A percentile compares a stretch with the other conserved stretches of the same genome.
phyloP scores from a whole-genome alignment of 1,140 invertebrate species.

The Lepidurus couesii region DNA sequence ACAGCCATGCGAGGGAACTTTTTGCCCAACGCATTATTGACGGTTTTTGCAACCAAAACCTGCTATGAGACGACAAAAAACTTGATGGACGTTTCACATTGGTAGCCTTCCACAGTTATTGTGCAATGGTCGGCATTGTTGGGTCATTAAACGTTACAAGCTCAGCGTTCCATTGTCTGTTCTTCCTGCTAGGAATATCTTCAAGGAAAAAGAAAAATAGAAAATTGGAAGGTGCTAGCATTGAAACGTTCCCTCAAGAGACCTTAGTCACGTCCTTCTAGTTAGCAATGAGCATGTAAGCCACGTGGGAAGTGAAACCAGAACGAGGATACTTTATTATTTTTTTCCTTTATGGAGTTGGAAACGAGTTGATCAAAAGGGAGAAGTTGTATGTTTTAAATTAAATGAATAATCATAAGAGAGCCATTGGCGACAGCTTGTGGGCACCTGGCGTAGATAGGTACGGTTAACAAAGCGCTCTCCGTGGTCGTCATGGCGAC shows the following conservation, averaged over 20 bases:
- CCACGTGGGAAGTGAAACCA: not conserved
- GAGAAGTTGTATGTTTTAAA: not conserved
- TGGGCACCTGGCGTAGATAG: not conserved
- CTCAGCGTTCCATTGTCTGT: not conserved
- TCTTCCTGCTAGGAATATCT: not conserved
- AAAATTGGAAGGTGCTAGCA: not conserved
- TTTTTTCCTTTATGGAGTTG: not conserved
- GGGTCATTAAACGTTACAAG: not conserved
- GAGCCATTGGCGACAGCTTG: not conserved
- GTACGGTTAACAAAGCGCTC: not conserved
- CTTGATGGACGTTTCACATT: not conserved
- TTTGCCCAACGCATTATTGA: not conserved
- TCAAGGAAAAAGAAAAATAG: not conserved
- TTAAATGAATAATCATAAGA: not conserved
- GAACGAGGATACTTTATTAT: not conserved
- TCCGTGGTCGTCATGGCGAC: not conserved
- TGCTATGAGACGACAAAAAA: not conserved
- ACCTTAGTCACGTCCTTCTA: conserved; percentile 9
- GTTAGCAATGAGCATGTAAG: not conserved
- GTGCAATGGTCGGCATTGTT: not conserved
- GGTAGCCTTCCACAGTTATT: not conserved
- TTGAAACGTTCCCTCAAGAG: not conserved
- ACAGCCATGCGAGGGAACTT: not conserved
- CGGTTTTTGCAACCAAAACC: not conserved
- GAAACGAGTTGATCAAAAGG: not conserved